Evolutionary conservation across 2,113 vertebrate species (phyloP).

Genomic region (Hemiscyllium ocellatum): DNA sequence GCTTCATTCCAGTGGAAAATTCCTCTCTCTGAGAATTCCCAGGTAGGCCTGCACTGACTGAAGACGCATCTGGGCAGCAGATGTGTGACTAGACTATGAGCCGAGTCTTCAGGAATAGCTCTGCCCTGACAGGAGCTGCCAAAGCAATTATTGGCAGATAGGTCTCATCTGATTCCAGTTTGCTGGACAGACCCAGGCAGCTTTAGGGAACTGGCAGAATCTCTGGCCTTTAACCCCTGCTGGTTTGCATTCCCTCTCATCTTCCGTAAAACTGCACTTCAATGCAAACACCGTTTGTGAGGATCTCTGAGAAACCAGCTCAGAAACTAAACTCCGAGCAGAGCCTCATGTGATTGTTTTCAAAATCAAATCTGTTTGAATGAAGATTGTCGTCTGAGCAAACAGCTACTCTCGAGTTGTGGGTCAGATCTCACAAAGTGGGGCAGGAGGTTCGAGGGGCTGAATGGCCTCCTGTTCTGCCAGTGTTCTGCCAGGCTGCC

Average conservation of each 20-base stretch:
- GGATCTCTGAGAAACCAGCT: neutral
- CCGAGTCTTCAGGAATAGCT: neutral
- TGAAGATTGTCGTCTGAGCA: neutral
- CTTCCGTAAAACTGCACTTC: neutral
- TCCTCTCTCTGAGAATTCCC: neutral
- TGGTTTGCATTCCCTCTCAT: neutral
- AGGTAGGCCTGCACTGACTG: neutral
- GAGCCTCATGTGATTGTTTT: neutral
- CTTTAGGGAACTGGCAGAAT: neutral
- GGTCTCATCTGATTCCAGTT: neutral
- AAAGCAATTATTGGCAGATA: neutral
- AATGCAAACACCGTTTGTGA: neutral
- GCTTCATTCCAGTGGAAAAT: slow-evolving; percentile 11
- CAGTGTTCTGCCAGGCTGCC: neutral
- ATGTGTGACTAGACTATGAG: neutral
- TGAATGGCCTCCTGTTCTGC: neutral
- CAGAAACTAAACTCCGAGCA: neutral
- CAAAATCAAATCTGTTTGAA: neutral
- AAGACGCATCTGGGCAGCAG: slow-evolving; percentile 7
- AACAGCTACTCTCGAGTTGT: neutral
- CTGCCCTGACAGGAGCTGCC: neutral
- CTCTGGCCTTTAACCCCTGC: neutral
- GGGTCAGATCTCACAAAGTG: neutral
- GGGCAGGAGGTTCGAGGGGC: neutral
- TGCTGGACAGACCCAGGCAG: neutral